Evolutionary conservation across 2,888 invertebrate genomes (phyloP).

Genomic region (Zhuqinia jingwanae): DNA sequence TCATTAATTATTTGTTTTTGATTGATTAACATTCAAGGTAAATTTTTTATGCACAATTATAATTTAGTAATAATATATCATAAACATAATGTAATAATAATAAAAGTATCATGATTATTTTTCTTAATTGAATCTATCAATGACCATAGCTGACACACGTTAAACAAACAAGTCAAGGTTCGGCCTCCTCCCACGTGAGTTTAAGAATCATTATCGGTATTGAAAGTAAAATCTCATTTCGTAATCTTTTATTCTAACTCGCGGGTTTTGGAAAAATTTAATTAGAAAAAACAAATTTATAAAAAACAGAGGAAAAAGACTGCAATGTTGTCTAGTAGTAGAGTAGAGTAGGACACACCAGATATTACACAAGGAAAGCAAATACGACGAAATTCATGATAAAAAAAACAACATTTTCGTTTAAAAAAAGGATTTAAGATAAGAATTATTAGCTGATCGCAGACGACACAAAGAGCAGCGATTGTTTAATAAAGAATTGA

Average conservation of each 20-base stretch:
- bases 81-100: background rate
- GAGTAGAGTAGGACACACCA: too few relatives aligned
- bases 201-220: background rate
- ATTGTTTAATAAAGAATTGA: conserved; percentile 1
- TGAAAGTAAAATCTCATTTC: background rate
- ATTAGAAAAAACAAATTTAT: background rate
- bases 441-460: conserved; percentile 16
- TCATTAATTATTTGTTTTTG: conserved; percentile 26
- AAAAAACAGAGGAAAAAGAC: background rate
- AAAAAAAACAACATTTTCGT: background rate
- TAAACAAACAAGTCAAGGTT: conserved; percentile 46
- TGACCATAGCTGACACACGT: too few relatives aligned
- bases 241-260: background rate
- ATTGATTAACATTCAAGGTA: conserved; percentile 13
- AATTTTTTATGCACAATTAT: background rate
- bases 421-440: background rate
- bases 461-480: conserved; percentile 42
- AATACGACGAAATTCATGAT: too few relatives aligned
- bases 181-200: conserved; percentile 64
- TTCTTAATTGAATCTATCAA: background rate
- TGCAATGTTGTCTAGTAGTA: background rate
- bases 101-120: background rate
- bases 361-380: background rate
- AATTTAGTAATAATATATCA: background rate
- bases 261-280: background rate